phyloP scores from a whole-genome alignment of 2,888 invertebrate genomes.

The Xylophagus ater region DNA sequence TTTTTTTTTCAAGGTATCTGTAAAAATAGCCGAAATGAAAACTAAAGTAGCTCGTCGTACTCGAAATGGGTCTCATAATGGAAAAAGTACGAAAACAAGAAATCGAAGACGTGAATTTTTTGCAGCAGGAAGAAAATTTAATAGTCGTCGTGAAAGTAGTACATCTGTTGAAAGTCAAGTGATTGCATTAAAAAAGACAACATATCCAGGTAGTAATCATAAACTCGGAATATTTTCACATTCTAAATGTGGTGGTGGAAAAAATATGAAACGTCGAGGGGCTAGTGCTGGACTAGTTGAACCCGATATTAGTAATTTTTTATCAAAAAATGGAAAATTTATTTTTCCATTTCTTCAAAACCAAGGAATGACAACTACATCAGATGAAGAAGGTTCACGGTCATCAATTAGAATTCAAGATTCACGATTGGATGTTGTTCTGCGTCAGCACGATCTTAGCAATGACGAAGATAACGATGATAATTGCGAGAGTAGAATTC shows the following conservation, averaged over 20 bases:
- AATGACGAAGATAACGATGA: slow-evolving; percentile 26
- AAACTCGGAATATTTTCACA: slow-evolving; percentile 34
- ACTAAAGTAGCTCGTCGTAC: slow-evolving; percentile 53
- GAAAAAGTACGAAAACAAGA: slow-evolving; percentile 29
- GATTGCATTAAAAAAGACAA: slow-evolving; percentile 37
- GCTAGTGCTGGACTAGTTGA: slow-evolving; percentile 31
- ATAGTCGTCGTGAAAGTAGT: slow-evolving; percentile 49
- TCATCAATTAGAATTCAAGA: slow-evolving; percentile 38
- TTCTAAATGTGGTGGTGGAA: slow-evolving; percentile 25
- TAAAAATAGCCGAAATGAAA: slow-evolving; percentile 74
- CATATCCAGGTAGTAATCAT: slow-evolving; percentile 34
- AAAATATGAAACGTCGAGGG: slow-evolving; percentile 30
- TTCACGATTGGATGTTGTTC: slow-evolving; percentile 35
- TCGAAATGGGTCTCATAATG: slow-evolving; percentile 28
- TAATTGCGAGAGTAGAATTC: slow-evolving; percentile 3
- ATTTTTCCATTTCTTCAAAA: slow-evolving; percentile 38
- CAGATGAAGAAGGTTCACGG: slow-evolving; percentile 36
- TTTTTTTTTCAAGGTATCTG: slow-evolving; percentile 41
- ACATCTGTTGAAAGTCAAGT: slow-evolving; percentile 74
- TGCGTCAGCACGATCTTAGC: slow-evolving; percentile 28
- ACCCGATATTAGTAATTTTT: slow-evolving; percentile 32
- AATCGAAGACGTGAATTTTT: slow-evolving; percentile 33
- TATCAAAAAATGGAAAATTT: slow-evolving; percentile 32
- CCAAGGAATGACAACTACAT: slow-evolving; percentile 37
- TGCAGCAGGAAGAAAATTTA: slow-evolving; percentile 28